Conservation (phyloP, 2,797 vertebrate species). For the Sebastes matsubarae region DNA sequence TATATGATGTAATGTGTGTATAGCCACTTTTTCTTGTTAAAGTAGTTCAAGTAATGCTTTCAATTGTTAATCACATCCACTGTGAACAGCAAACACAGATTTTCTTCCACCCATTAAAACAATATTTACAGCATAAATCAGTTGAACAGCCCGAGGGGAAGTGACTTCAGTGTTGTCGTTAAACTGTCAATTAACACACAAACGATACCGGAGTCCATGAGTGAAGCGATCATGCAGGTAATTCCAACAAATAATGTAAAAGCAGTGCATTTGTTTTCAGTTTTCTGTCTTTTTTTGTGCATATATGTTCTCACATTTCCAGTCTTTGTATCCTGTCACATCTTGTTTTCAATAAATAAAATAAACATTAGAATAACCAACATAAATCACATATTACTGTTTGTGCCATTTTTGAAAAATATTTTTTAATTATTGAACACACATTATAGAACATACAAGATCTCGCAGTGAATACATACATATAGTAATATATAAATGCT, state of each 20-base stretch:
- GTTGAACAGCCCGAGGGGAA: background rate
- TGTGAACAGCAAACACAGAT: background rate
- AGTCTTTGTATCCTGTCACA: background rate
- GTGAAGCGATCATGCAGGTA: too few species aligned
- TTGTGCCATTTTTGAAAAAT: background rate
- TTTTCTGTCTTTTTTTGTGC: background rate
- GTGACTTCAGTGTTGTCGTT: background rate
- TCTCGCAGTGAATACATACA: background rate
- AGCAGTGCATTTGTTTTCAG: background rate
- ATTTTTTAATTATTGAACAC: background rate
- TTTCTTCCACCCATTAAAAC: background rate
- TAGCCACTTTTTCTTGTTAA: background rate
- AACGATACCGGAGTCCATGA: background rate
- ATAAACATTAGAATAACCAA: background rate
- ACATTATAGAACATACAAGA: background rate
- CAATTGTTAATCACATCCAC: background rate
- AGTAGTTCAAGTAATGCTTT: background rate
- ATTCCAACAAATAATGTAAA: background rate
- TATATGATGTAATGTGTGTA: background rate
- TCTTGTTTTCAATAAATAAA: background rate
- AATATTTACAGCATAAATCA: background rate
- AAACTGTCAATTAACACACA: background rate
- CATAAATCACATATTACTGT: background rate
- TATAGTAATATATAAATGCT: background rate
- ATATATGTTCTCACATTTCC: background rate